Evolutionary conservation across 2,888 invertebrate species (phyloP).

Genomic region (Parochlus steinenii): DNA sequence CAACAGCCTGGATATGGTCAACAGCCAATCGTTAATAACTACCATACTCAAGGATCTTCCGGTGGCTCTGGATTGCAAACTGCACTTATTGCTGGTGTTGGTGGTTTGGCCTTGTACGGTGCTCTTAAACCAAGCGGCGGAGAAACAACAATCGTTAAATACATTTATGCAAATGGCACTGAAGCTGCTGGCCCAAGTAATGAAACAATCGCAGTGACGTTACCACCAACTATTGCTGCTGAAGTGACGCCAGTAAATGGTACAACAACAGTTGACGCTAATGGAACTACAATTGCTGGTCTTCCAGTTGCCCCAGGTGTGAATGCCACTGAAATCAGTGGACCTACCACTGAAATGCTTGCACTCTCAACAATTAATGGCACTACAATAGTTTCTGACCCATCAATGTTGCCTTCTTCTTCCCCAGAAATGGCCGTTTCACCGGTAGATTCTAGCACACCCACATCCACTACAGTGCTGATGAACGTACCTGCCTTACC

Average conservation of each 20-base stretch:
- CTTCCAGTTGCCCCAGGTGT: neutral
- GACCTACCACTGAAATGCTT: too few relatives aligned
- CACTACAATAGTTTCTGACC: too few relatives aligned
- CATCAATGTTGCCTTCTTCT: too few relatives aligned
- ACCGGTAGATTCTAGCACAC: too few relatives aligned
- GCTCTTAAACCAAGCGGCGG: constrained; percentile 6
- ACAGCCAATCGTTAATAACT: constrained; percentile 1
- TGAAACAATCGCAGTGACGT: neutral
- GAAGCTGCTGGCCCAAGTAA: neutral
- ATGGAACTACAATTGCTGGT: neutral
- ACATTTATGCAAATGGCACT: neutral
- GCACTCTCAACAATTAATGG: too few relatives aligned
- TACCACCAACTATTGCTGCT: neutral
- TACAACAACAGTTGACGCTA: neutral
- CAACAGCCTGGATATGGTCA: neutral
- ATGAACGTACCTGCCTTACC: too few relatives aligned
- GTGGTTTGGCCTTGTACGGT: constrained; percentile 8
- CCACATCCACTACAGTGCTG: too few relatives aligned
- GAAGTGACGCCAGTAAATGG: neutral
- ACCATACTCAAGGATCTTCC: neutral
- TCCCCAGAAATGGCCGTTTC: too few relatives aligned
- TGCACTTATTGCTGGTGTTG: constrained; percentile 7
- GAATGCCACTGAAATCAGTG: neutral
- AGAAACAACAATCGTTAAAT: constrained; percentile 5
- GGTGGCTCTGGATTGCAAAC: constrained; percentile 5